Percentiles rank a stretch among this genome's conserved stretches.
phyloP scores from a whole-genome alignment of 2,113 vertebrate species.

The Sula dactylatra region DNA sequence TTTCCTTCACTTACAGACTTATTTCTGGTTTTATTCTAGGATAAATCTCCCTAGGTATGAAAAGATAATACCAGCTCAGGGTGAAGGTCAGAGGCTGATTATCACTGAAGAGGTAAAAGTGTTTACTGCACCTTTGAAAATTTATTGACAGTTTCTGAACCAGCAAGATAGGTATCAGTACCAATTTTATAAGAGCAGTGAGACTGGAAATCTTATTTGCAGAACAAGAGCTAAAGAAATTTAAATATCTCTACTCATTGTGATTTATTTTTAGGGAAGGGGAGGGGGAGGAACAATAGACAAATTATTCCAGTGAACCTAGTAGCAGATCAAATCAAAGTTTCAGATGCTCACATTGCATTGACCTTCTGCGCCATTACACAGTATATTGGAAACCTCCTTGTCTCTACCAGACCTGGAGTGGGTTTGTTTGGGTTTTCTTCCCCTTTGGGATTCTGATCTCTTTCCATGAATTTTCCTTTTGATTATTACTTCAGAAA shows the following conservation, averaged over 20 bases:
- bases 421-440: not conserved
- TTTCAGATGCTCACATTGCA: not conserved
- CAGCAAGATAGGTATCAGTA: not conserved
- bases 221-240: not conserved
- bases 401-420: not conserved
- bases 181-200: not conserved
- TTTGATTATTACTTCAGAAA: not conserved
- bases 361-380: not conserved
- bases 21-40: constrained; percentile 73
- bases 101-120: constrained; percentile 88
- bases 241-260: not conserved
- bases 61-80: constrained; percentile 79
- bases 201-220: not conserved
- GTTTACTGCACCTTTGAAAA: not conserved
- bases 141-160: not conserved
- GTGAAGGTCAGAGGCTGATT: constrained; percentile 84
- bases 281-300: not conserved
- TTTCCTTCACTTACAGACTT: not conserved
- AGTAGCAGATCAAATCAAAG: not conserved
- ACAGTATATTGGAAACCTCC: not conserved
- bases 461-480: not conserved
- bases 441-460: not conserved
- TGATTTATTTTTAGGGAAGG: not conserved
- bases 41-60: constrained; percentile 85
- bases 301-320: not conserved